Base-by-base conservation (phyloP, 2,113 vertebrate species). In the Leptobrachium ailaonicum region DNA sequence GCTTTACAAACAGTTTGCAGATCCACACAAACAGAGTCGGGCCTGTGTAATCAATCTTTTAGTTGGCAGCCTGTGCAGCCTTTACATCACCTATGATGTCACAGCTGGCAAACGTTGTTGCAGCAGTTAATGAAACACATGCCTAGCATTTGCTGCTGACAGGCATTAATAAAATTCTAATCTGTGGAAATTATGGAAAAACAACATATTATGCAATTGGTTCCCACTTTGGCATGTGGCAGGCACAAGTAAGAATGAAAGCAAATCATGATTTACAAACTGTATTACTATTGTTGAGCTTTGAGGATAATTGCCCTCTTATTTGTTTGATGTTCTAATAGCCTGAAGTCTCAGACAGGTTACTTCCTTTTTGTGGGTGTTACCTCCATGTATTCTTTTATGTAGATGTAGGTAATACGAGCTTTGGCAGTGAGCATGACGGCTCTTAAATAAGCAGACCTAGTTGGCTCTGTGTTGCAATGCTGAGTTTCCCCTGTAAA, bases 101-200 rank as follows among this genome's bases (percentile, higher is more conserved):
- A 87, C 85, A 20, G 50, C 84, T 83, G 86, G 87, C 83, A 78
- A 54, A 80, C 85, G 74, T 84, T 62, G 20, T 40, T 82, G 86
- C 14, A 66, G 89, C 90, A 89, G 89, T 85, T 90, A 90, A 91
- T 86, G 85, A 83, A 90, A 86, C 84, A 86, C 90, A 91, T 86
- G 88, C 89, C 92, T 88, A 77, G 90, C 89, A 87, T 88, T 89
- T 90, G 89, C 90, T 93, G 93, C 91, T 94, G 93, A 94, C 93
- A 94, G 92, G 90, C 89, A 91, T 94, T 94, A 92, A 94, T 94
- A 94, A 94, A 94, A 93, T 87, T 71, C 88, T 93, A 94, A 94
- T 94, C 92, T 90, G 90, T 92, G 90, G 88, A 94, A 94, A 94
- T 94, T 93, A 93, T 92, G 90, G 87, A 92, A 93, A 93, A 91